A percentile compares a stretch with the other conserved stretches of the same genome.
Conservation (phyloP, 2,888 invertebrate genomes). For the Drosophila setosimentum region DNA sequence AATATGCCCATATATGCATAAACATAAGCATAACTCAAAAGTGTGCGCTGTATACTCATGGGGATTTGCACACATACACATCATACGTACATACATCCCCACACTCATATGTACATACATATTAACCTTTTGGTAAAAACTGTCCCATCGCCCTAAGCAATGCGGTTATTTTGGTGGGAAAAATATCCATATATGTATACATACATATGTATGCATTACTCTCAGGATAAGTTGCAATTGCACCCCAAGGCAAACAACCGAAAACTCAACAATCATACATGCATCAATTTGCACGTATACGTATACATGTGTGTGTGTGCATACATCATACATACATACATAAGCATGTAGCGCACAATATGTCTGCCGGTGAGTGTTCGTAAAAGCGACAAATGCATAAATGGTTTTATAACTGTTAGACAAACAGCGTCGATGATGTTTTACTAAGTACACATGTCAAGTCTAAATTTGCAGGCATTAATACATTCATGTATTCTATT, state of each 20-base stretch:
- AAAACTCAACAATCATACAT: slow-evolving; percentile 18
- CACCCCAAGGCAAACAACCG: slow-evolving; percentile 7
- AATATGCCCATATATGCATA: slow-evolving; percentile 1
- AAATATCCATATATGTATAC: neutral
- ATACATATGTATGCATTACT: slow-evolving; percentile 1
- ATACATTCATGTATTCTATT: slow-evolving; percentile 41
- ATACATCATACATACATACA: slow-evolving; percentile 13
- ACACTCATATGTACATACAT: neutral
- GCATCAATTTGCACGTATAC: slow-evolving; percentile 1
- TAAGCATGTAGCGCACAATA: slow-evolving; percentile 25
- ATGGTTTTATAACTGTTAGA: slow-evolving; percentile 5
- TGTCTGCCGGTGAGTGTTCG: slow-evolving; percentile 32
- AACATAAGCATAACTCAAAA: slow-evolving; percentile 5
- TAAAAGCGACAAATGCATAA: slow-evolving; percentile 6
- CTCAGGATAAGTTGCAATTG: slow-evolving; percentile 1
- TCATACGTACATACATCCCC: neutral
- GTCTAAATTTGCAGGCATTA: slow-evolving; percentile 34
- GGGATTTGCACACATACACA: slow-evolving; percentile 9
- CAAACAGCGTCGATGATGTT: slow-evolving; percentile 8
- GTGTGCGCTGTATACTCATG: slow-evolving; percentile 10
- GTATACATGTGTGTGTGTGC: neutral
- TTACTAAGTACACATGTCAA: slow-evolving; percentile 5
- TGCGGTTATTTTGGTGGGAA: slow-evolving; percentile 54
- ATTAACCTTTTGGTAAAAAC: slow-evolving; percentile 13
- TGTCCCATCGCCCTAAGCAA: slow-evolving; percentile 28